Evolutionary conservation across 2,888 invertebrate species (phyloP).

Genomic region (Trisateles emortualis): DNA sequence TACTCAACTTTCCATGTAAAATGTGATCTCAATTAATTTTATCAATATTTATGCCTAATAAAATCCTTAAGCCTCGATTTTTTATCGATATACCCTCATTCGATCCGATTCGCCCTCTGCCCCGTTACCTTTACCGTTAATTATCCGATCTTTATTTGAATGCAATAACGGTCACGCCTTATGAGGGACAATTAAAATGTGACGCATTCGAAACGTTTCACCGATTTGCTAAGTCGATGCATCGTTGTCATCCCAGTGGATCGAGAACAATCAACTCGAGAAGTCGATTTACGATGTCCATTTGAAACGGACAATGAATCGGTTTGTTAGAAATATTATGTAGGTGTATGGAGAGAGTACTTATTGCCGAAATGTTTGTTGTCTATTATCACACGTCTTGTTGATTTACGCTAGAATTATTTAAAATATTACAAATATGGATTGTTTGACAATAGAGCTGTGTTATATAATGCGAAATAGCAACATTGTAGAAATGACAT

Average conservation of each 20-base stretch:
- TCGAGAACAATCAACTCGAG: constrained; percentile 26
- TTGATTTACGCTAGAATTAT: constrained; percentile 3
- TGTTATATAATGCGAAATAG: too few relatives aligned
- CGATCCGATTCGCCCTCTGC: constrained; percentile 66
- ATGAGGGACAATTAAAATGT: constrained; percentile 76
- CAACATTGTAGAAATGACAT: too few relatives aligned
- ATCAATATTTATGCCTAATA: constrained; percentile 31
- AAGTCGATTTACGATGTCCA: constrained; percentile 37
- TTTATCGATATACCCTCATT: constrained; percentile 50
- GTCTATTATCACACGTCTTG: constrained; percentile 31
- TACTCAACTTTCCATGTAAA: constrained; percentile 17
- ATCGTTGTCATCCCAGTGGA: constrained; percentile 42
- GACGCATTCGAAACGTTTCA: constrained; percentile 69
- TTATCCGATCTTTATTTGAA: constrained; percentile 74
- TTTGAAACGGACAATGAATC: constrained; percentile 32
- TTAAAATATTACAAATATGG: constrained; percentile 12
- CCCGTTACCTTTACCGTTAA: constrained; percentile 84
- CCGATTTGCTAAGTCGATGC: constrained; percentile 57
- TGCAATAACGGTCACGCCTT: constrained; percentile 77
- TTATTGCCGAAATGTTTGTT: constrained; percentile 28
- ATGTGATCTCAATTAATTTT: constrained; percentile 35
- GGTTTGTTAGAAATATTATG: constrained; percentile 24
- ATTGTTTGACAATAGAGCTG: too few relatives aligned
- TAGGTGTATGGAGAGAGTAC: constrained; percentile 27
- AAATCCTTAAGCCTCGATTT: constrained; percentile 38